Base-by-base conservation (phyloP, 2,113 vertebrate genomes). In the Leptobrachium leishanense region DNA sequence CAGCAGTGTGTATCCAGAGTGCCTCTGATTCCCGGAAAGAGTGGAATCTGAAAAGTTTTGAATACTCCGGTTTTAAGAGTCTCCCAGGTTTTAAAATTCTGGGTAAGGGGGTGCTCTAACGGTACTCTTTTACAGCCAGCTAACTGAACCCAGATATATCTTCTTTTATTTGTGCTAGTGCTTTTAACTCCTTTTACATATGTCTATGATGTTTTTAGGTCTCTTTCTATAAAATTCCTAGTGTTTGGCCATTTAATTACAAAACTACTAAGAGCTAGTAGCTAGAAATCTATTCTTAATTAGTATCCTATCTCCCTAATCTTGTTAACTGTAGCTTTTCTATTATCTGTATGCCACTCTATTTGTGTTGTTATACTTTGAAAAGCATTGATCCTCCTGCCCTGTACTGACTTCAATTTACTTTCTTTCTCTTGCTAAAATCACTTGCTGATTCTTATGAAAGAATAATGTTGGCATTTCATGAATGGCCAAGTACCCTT, bases 281-380 rank as follows among this genome's bases (percentile, higher is more conserved):
- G 54, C 41, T 62, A 42, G 55, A 73, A 73, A 73, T 73, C 72
- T 62, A 73, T 62, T 73, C 72, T 59, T 73, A 73, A 57, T 73
- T 73, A 73, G 54, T 70, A 70, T 43, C 68, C 68, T 73, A 62
- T 62, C 72, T 73, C 54, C 55, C 55, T 73, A 73, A 73, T 73
- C 55, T 59, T 73, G 55, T 73, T 73, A 41, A 73, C 40, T 50
- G 54, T 59, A 50, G 68, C 55, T 20, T 2, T 72, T 57, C 40
- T 73, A 20, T 67, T 68, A 43, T 73, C 55, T 12, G 6, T 62
- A 42, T 5, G 20, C 54, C 54, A 73, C 72, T 62, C 10, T 73
- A 39, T 59, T 42, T 4, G n/a, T 70, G 43, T 73, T 62, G 31
- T 73, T 68, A 40, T 68, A n/a, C 42, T 5, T 68, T 68, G 10